These are phyloP conservation scores for Myocastor coypus DNA, from an alignment of 2,113 vertebrate genomes.

Conservation along the genomic window DNA sequence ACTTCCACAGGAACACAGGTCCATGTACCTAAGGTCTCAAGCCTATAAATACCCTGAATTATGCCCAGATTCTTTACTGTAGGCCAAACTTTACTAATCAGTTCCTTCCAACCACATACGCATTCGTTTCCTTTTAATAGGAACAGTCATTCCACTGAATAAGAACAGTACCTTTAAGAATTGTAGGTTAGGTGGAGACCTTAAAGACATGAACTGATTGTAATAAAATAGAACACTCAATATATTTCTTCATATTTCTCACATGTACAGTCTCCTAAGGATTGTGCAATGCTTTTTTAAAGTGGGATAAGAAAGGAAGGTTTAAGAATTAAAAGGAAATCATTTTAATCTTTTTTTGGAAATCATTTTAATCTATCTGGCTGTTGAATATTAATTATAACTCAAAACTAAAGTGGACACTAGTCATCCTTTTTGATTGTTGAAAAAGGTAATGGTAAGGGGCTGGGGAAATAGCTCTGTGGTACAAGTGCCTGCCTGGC, in stretches of 20 bases:
- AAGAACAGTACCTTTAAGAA: conserved; percentile 37
- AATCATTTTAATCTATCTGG: conserved; percentile 12
- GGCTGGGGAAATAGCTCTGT: neutral
- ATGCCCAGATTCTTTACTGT: neutral
- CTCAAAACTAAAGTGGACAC: conserved; percentile 26
- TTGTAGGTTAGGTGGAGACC: neutral
- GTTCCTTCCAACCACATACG: neutral
- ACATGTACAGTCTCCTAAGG: neutral
- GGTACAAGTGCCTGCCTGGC: too few relatives aligned
- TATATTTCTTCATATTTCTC: conserved; percentile 2
- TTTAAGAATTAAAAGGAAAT: conserved; percentile 43
- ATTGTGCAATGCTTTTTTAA: neutral
- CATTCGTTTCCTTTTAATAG: conserved; percentile 42
- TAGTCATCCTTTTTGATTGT: neutral
- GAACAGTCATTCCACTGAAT: conserved; percentile 25
- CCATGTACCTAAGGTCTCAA: neutral
- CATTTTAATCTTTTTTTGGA: neutral
- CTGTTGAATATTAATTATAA: conserved; percentile 50
- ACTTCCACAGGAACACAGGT: neutral
- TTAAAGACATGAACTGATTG: conserved; percentile 50
- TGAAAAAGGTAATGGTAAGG: neutral
- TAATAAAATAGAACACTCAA: conserved; percentile 50
- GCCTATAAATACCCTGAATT: conserved; percentile 36
- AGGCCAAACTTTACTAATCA: conserved; percentile 49
- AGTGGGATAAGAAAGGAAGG: neutral